phyloP scores from a whole-genome alignment of 2,888 invertebrate genomes.

The Lepidonotus clava region DNA sequence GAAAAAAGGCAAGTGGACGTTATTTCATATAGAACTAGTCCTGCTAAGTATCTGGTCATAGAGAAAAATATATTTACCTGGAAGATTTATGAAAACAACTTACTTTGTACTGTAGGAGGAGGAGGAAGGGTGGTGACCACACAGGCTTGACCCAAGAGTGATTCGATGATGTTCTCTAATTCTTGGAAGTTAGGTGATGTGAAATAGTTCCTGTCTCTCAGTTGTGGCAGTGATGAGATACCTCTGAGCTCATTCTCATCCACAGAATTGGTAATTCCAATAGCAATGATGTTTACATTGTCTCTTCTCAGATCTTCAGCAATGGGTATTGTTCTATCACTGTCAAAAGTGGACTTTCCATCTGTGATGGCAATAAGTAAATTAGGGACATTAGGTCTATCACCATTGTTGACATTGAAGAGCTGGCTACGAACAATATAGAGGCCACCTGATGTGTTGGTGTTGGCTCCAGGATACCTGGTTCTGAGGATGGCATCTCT shows the following conservation, averaged over 20 bases:
- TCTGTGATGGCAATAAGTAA: slow-evolving; percentile 55
- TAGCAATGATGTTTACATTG: neutral
- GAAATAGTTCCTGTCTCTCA: slow-evolving; percentile 46
- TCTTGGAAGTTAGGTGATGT: slow-evolving; percentile 35
- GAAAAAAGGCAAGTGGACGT: no score
- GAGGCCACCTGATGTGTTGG: slow-evolving; percentile 46
- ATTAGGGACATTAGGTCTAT: slow-evolving; percentile 22
- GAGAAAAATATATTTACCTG: neutral
- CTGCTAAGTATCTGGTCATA: no score
- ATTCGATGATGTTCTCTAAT: slow-evolving; percentile 16
- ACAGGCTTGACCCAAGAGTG: slow-evolving; percentile 11
- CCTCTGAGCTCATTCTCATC: slow-evolving; percentile 44
- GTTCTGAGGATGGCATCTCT: neutral
- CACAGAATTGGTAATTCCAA: slow-evolving; percentile 36
- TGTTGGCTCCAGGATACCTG: slow-evolving; percentile 39
- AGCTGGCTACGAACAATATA: neutral
- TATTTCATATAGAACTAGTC: no score
- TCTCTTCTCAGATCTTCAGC: neutral
- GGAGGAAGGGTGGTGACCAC: neutral
- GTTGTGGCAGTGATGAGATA: slow-evolving; percentile 48
- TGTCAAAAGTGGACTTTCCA: slow-evolving; percentile 57
- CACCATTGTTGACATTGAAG: slow-evolving; percentile 17
- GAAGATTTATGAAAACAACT: neutral
- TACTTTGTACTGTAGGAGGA: neutral
- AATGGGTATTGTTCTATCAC: slow-evolving; percentile 4